Evolutionary conservation across 1,140 invertebrate genomes (phyloP).

Genomic region (Euura lappo): DNA sequence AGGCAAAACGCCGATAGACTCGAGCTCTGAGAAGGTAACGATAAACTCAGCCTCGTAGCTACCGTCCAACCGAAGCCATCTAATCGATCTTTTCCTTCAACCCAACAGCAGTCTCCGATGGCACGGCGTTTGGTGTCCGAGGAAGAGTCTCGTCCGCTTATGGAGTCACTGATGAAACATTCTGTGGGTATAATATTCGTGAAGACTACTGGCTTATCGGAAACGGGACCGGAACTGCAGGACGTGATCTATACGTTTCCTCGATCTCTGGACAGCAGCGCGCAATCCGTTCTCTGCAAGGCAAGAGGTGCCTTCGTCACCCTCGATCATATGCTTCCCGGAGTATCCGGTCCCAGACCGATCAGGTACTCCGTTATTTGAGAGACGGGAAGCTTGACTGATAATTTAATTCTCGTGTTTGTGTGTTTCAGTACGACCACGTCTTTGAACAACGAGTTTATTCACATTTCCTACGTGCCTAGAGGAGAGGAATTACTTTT

Average conservation of each 20-base stretch:
- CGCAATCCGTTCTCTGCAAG: conserved; percentile 58
- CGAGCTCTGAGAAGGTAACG: conserved; percentile 45
- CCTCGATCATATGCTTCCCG: conserved; percentile 70
- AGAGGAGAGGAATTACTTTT: conserved; percentile 64
- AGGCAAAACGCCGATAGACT: conserved; percentile 47
- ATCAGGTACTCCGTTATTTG: conserved; percentile 42
- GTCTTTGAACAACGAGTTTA: conserved; percentile 58
- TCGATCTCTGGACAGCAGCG: conserved; percentile 65
- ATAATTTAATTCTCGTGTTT: conserved; percentile 11
- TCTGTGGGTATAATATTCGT: conserved; percentile 68
- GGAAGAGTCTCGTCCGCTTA: conserved; percentile 59
- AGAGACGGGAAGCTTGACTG: conserved; percentile 15
- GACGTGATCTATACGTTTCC: conserved; percentile 73
- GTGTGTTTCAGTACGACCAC: conserved; percentile 61
- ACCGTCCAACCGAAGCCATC: too few relatives aligned
- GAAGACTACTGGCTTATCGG: conserved; percentile 66
- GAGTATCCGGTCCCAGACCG: conserved; percentile 65
- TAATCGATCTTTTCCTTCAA: conserved; percentile 20
- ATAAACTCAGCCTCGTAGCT: too few relatives aligned
- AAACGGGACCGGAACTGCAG: conserved; percentile 68
- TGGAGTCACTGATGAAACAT: conserved; percentile 62
- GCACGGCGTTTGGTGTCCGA: conserved; percentile 61
- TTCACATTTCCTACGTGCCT: conserved; percentile 65
- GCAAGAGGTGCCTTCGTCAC: conserved; percentile 73
- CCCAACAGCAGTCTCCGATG: conserved; percentile 57